Conservation (phyloP, 2,888 invertebrate genomes). For the Drosophila imparisetae region DNA sequence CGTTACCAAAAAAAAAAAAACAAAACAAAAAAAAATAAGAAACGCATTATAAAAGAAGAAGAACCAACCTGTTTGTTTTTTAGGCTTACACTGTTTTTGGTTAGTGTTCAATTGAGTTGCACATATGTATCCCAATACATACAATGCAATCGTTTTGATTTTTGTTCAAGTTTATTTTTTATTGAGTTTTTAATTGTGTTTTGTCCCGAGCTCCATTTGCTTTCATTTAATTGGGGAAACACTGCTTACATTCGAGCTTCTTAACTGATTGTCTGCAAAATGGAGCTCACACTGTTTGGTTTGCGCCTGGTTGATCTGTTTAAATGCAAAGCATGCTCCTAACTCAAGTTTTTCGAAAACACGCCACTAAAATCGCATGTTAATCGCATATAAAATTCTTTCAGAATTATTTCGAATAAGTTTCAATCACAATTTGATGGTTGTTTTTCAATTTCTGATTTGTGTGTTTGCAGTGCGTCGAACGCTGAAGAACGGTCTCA, state of each 20-base stretch:
- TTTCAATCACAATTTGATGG: neutral
- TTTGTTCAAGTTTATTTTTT: conserved; percentile 40
- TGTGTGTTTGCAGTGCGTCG: conserved; percentile 88
- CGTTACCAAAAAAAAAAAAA: conserved; percentile 21
- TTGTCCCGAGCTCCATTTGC: conserved; percentile 31
- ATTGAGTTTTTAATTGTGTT: conserved; percentile 20
- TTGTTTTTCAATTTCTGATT: neutral
- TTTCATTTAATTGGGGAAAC: neutral
- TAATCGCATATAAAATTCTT: conserved; percentile 7
- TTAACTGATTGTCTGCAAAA: conserved; percentile 32
- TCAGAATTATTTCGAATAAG: conserved; percentile 2
- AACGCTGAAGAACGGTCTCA: conserved; percentile 92
- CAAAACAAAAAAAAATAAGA: neutral
- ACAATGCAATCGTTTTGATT: conserved; percentile 25
- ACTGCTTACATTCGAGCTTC: neutral
- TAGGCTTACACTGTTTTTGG: conserved; percentile 62
- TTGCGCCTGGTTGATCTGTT: conserved; percentile 23
- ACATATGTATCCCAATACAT: conserved; percentile 1
- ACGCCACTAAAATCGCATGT: conserved; percentile 40
- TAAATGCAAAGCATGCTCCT: conserved; percentile 36
- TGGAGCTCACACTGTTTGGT: conserved; percentile 24
- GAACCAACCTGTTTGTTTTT: conserved; percentile 38
- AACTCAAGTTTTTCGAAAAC: conserved; percentile 16
- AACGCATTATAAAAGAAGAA: conserved; percentile 27
- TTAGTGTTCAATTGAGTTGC: conserved; percentile 56